phyloP scores from a whole-genome alignment of 2,888 invertebrate species.

The Athalia cordata region DNA sequence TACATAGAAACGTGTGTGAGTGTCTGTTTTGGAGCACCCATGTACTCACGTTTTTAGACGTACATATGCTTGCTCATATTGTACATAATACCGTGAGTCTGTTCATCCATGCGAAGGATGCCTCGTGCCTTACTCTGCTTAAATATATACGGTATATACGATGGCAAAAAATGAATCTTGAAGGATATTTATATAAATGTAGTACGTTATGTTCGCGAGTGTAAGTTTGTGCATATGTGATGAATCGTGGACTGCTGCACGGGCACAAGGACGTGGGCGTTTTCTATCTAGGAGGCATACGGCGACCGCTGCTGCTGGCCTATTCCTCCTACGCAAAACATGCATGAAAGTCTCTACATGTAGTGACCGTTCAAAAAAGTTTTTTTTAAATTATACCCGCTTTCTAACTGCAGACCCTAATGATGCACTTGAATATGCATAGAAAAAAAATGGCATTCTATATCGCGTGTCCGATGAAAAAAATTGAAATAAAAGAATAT shows the following conservation, averaged over 20 bases:
- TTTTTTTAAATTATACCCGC: too few relatives aligned
- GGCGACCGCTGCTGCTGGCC: neutral
- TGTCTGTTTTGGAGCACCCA: too few relatives aligned
- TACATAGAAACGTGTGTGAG: too few relatives aligned
- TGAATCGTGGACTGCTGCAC: neutral
- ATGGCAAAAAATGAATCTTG: slow-evolving; percentile 2
- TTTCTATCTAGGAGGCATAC: neutral
- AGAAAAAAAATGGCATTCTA: too few relatives aligned
- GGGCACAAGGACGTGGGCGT: slow-evolving; percentile 13
- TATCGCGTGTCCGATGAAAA: neutral
- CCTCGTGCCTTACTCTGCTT: slow-evolving; percentile 2
- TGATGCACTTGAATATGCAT: neutral
- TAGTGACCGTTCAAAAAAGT: neutral
- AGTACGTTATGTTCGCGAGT: neutral
- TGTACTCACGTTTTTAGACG: too few relatives aligned
- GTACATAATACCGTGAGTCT: too few relatives aligned
- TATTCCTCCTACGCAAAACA: slow-evolving; percentile 2
- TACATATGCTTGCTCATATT: too few relatives aligned
- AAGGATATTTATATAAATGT: neutral
- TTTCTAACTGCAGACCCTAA: too few relatives aligned
- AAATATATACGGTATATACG: neutral
- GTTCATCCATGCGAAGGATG: neutral
- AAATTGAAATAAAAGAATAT: neutral
- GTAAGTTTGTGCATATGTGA: neutral
- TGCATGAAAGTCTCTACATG: neutral